Evolutionary conservation across 2,797 vertebrate genomes (phyloP), one percentile per base, ranked within the genome.

Genomic region (Falco novaeseelandiae): DNA sequence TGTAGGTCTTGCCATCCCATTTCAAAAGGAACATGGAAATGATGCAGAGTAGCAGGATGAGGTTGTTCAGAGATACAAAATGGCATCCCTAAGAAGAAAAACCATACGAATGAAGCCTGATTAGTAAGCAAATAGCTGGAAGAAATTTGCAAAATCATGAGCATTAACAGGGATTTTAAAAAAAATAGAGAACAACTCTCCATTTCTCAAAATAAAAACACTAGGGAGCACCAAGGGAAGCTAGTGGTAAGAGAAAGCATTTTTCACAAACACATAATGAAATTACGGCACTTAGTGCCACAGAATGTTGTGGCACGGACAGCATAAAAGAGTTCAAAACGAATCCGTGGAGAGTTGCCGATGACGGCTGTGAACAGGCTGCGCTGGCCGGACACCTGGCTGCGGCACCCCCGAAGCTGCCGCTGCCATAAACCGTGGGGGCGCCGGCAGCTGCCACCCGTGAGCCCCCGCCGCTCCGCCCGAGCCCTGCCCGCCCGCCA

Each of bases 181-280:
- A 49, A 52, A 94, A 82, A 27, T 3, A 8, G 22, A 20, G 27
- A 85, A 42, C 5, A 78, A 57, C 0, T 2, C 32, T 87, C 7
- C 2, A 20, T 74, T 96, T 91, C 72, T 88, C 79, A 61, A 81
- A 80, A 87, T 51, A 92, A 89, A 79, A 89, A 25, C 69, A 34
- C 77, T 4, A 15, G 54, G 57, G 66, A 90, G 26, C n/a, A 71
- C 40, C 74, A 83, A 88, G 61, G 74, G 92, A 87, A 89, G 26
- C 10, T 57, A n/a, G 57, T 22, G 69, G 69, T 55, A 67, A 72
- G 77, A 91, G 15, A 78, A 78, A 70, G 51, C 30, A 4, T 10
- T 70, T 91, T 91, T 59, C 67, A 49, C 27, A 65, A 84, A 87
- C 27, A 42, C 20, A 4, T 81, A 84, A 93, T 66, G 62, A 93